Evolutionary conservation across 1,140 invertebrate genomes (phyloP).

Genomic region (Vollenhovia emeryi): DNA sequence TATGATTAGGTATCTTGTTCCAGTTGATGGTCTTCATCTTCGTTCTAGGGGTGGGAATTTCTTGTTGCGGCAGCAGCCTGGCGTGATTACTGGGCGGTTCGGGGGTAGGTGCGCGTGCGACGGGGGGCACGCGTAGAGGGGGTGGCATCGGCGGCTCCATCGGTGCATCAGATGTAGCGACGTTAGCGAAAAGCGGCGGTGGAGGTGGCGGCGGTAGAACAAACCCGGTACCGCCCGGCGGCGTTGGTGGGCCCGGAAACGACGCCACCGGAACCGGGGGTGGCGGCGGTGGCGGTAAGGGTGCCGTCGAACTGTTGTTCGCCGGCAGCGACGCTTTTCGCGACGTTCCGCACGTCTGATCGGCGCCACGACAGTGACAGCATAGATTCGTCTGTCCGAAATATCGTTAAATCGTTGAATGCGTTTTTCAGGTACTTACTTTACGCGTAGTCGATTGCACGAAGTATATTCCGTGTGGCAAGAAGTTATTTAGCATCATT

Average conservation of each 20-base stretch:
- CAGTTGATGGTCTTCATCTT: constrained; percentile 98
- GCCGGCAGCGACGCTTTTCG: constrained; percentile 80
- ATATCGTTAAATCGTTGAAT: not conserved
- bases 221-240: constrained; percentile 76
- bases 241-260: constrained; percentile 78
- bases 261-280: constrained; percentile 75
- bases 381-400: constrained; percentile 82
- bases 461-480: not conserved
- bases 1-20: constrained; percentile 96
- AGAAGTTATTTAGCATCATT: too few species aligned
- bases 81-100: constrained; percentile 80
- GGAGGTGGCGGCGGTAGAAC: constrained; percentile 81
- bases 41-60: constrained; percentile 94
- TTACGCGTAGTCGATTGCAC: not conserved
- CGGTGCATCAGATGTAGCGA: constrained; percentile 74
- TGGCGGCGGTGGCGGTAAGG: constrained; percentile 82
- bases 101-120: constrained; percentile 80
- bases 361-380: constrained; percentile 83
- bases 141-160: constrained; percentile 81
- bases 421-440: not conserved
- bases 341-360: constrained; percentile 79
- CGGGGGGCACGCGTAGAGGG: constrained; percentile 79
- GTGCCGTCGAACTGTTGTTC: constrained; percentile 65
- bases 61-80: constrained; percentile 92
- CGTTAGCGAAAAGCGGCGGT: constrained; percentile 80